Evolutionary conservation across 2,888 invertebrate genomes (phyloP), one percentile per base, ranked within the genome.

Genomic region (Hirtodrosophila confusa): DNA sequence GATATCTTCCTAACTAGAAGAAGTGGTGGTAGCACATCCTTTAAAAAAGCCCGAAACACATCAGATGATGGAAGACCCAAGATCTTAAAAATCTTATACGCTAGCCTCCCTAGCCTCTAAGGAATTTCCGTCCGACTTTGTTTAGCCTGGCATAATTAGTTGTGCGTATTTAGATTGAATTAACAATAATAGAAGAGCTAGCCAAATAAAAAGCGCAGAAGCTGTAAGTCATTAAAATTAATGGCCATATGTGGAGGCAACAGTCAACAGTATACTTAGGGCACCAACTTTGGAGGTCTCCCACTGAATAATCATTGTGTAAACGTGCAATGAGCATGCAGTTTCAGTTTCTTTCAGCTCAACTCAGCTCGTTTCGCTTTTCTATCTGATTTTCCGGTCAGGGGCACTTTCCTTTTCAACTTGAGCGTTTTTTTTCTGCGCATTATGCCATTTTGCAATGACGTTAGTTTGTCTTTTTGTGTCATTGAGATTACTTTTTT

Each of bases 401-500:
- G 82, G 82, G 82, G 86, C 86, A 82, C 80, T 82, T 82, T 82
- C 86, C 82, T 82, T 82, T 82, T 82, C 82, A 85, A 69, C 75
- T 70, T 65, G 54, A 49, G 58, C 51, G 49, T 17, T 4, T 27
- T 6, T 27, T 63, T 62, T 57, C 63, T 62, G 84, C 53, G 50
- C 73, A 80, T 84, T 80, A 80, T 84, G 80, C 78, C 75, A 78
- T 73, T 65, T 77, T 51, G 71, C 75, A 60, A 61, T 61, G 64
- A 58, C 58, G 78, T 62, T 58, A 51, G 56, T 40, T 53, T 44
- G 29, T 57, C 45, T 47, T n/a, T 56, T 8, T 35, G 45, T 57
- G 71, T 60, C 79, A 85, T 71, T 82, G 77, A 69, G 67, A 44
- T 77, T 55, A 51, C 47, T 44, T 31, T 31, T 37, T 31, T 33